Conservation (phyloP, 2,113 vertebrate genomes). For the Notarius quadriscutis region DNA sequence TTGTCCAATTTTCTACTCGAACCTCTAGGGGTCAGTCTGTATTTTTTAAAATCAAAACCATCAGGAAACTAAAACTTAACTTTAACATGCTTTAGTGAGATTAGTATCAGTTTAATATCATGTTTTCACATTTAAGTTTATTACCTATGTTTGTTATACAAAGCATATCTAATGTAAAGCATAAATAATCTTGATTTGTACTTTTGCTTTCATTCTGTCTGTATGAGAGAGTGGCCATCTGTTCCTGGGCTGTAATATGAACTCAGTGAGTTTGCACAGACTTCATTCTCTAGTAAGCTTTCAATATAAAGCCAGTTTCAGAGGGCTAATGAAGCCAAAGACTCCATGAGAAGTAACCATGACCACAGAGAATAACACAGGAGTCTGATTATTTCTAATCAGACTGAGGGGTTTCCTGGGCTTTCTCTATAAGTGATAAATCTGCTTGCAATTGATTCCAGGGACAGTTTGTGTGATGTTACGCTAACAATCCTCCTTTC, state of each 20-base stretch:
- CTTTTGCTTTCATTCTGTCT: background rate
- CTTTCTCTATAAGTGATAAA: conserved; percentile 19
- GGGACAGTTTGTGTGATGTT: conserved; percentile 31
- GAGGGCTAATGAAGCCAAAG: background rate
- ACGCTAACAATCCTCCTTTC: background rate
- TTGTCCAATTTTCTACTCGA: conserved; percentile 6
- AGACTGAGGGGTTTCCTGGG: background rate
- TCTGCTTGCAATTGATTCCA: background rate
- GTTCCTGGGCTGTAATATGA: background rate
- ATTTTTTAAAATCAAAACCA: conserved; percentile 4
- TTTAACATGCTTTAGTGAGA: background rate
- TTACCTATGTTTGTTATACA: background rate
- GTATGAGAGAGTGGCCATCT: background rate
- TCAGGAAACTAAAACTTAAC: background rate
- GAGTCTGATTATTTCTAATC: conserved; percentile 32
- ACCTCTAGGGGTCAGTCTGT: conserved; percentile 31
- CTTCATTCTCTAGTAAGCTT: background rate
- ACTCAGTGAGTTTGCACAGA: background rate
- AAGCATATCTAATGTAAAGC: background rate
- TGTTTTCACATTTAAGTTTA: background rate
- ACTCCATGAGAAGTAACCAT: background rate
- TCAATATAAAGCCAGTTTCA: background rate
- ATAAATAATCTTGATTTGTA: background rate
- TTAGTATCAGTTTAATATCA: background rate
- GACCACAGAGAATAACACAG: background rate